Percentiles rank a stretch among this genome's conserved stretches.
Evolutionary conservation across 2,888 invertebrate genomes (phyloP).

Genomic region (Rutpela maculata): DNA sequence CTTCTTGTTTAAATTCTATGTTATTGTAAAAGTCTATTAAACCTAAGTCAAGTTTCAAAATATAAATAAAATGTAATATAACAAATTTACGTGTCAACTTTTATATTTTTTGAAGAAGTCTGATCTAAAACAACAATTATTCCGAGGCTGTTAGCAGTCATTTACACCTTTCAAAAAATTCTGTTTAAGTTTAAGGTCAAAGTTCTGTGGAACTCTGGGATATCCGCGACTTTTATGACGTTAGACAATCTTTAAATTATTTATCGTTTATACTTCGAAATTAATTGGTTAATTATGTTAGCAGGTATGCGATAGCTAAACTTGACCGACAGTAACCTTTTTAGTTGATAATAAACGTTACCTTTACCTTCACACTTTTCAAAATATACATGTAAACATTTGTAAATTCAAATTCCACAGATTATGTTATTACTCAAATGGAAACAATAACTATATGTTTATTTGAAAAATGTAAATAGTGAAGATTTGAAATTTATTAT

Average conservation of each 20-base stretch:
- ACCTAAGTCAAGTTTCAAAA: neutral
- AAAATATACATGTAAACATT: neutral
- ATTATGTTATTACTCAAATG: neutral
- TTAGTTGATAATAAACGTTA: conserved; percentile 9
- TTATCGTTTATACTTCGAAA: neutral
- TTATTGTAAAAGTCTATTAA: too few relatives aligned
- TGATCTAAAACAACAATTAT: neutral
- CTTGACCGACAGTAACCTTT: conserved; percentile 36
- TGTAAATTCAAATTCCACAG: neutral
- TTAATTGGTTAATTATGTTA: conserved; percentile 3
- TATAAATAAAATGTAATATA: neutral
- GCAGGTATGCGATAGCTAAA: conserved; percentile 13
- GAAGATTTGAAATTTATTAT: too few relatives aligned
- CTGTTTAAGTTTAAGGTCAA: neutral
- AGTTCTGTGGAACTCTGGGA: neutral
- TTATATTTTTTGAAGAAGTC: neutral
- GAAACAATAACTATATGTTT: too few relatives aligned
- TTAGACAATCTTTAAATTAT: neutral
- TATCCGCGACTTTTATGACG: neutral
- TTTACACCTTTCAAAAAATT: neutral
- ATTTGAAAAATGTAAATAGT: neutral
- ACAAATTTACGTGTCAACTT: neutral
- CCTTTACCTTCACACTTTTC: conserved; percentile 21
- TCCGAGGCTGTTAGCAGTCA: neutral
- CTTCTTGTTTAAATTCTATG: too few relatives aligned